Evolutionary conservation across 2,797 vertebrate species (phyloP).

Genomic region (Botia kubotai): DNA sequence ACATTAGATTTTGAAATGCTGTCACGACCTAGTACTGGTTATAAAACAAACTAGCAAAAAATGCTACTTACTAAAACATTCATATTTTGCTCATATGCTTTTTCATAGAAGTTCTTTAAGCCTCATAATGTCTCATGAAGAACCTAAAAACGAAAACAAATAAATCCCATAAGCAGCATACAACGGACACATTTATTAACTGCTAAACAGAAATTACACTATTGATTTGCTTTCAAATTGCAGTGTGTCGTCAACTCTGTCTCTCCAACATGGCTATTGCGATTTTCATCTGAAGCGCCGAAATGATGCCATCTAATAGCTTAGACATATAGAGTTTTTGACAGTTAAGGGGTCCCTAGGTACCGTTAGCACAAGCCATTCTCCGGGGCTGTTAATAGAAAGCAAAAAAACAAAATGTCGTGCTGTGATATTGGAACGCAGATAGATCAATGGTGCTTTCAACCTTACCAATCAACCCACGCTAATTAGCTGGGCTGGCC

Average conservation of each 20-base stretch:
- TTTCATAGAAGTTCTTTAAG: background rate
- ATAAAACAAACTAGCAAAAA: background rate
- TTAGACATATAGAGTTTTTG: constrained; percentile 82
- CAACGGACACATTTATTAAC: background rate
- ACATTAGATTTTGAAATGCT: background rate
- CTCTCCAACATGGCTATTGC: background rate
- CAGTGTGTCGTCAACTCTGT: constrained; percentile 3
- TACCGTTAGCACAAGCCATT: constrained; percentile 85
- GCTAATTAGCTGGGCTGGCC: constrained; percentile 94
- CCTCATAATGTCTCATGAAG: background rate
- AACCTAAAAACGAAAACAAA: background rate
- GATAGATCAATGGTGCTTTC: constrained; percentile 89
- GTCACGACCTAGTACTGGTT: too few species aligned
- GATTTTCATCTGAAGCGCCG: constrained; percentile 1
- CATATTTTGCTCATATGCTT: background rate
- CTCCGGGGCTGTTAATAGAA: constrained; percentile 87
- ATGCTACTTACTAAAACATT: background rate
- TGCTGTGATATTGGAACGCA: constrained; percentile 89
- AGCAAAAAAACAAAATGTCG: constrained; percentile 91
- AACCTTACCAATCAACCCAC: constrained; percentile 86
- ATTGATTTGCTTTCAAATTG: background rate
- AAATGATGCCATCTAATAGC: constrained; percentile 26
- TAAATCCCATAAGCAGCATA: background rate
- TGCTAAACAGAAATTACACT: background rate
- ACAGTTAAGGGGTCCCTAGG: constrained; percentile 91